Percentiles rank a stretch among this genome's conserved stretches.
These are phyloP conservation scores for Kuschelorhynchus macadamiae DNA, from an alignment of 2,888 invertebrate species.

Conservation along the genomic window DNA sequence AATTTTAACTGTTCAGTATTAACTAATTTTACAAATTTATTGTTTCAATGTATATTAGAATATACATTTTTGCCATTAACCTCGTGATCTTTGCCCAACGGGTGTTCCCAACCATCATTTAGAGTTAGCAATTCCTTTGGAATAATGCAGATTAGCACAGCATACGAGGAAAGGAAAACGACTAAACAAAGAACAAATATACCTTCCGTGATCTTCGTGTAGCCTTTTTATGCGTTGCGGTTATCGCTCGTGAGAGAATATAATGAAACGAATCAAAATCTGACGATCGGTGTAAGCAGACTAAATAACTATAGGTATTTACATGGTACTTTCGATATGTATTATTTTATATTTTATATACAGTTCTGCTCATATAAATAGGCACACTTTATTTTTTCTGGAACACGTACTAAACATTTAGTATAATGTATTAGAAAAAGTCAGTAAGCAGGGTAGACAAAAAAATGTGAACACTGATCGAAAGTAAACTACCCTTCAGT, in stretches of 20 bases:
- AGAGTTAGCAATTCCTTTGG: conserved; percentile 31
- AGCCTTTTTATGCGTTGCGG: conserved; percentile 24
- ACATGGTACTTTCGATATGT: conserved; percentile 5
- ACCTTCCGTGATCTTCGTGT: conserved; percentile 31
- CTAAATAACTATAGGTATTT: background rate
- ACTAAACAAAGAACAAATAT: conserved; percentile 28
- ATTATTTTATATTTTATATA: background rate
- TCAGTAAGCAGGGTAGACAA: too few relatives aligned
- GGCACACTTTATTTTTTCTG: too few relatives aligned
- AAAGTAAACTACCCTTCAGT: background rate
- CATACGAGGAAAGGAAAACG: conserved; percentile 34
- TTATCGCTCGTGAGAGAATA: conserved; percentile 43
- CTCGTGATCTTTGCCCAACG: conserved; percentile 31
- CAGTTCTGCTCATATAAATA: background rate
- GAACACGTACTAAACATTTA: too few relatives aligned
- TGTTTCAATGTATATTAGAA: background rate
- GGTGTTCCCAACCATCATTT: conserved; percentile 38
- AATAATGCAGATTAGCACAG: conserved; percentile 28
- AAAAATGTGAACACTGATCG: too few relatives aligned
- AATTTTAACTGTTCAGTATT: too few relatives aligned
- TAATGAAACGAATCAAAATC: conserved; percentile 57
- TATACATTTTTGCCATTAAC: conserved; percentile 20
- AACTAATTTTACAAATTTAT: too few relatives aligned
- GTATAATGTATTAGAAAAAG: too few relatives aligned
- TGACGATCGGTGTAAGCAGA: conserved; percentile 53